Conservation (phyloP, 1,140 invertebrate genomes). For the Sycophaga agraensis region DNA sequence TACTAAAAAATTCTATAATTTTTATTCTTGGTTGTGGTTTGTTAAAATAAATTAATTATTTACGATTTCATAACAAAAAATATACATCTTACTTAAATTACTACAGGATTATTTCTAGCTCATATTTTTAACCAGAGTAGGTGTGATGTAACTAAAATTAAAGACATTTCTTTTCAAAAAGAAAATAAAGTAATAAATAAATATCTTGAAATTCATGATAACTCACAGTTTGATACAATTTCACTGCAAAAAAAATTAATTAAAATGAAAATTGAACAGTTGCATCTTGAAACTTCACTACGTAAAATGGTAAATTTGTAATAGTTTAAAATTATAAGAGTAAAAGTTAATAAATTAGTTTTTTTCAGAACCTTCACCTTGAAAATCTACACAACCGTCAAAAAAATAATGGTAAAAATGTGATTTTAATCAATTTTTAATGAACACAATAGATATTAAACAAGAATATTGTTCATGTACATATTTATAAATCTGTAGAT, state of each 20-base stretch:
- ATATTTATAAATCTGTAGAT: constrained; percentile 13
- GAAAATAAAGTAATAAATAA: not conserved
- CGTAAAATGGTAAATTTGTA: constrained; percentile 18
- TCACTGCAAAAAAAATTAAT: constrained; percentile 32
- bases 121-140: constrained; percentile 6
- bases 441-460: not conserved
- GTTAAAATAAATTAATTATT: no score
- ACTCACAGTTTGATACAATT: not conserved
- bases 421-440: not conserved
- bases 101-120: constrained; percentile 26
- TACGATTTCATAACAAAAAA: no score
- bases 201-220: constrained; percentile 25
- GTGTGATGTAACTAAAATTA: not conserved
- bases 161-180: not conserved
- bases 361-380: constrained; percentile 30
- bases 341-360: not conserved
- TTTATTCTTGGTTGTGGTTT: constrained; percentile 30
- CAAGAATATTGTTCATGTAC: not conserved
- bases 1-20: constrained; percentile 29
- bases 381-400: constrained; percentile 16
- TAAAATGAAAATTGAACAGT: constrained; percentile 30
- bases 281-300: constrained; percentile 32
- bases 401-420: constrained; percentile 20
- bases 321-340: not conserved
- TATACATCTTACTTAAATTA: not conserved